These are phyloP conservation scores for Elymnias hypermnestra DNA, from an alignment of 1,140 invertebrate genomes.

Conservation along the genomic window DNA sequence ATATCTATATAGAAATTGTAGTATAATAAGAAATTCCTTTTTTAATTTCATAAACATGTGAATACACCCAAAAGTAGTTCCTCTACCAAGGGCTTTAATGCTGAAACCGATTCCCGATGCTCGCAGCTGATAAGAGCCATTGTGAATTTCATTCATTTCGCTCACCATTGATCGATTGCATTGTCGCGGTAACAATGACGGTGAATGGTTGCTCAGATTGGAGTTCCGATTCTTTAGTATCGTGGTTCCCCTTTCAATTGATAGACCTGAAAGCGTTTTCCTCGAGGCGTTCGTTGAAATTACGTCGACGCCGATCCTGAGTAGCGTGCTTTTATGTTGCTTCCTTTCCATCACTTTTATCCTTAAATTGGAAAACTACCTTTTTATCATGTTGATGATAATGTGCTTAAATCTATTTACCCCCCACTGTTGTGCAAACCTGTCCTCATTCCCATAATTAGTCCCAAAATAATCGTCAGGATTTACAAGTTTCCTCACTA, in stretches of 20 bases:
- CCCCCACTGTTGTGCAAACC: no score
- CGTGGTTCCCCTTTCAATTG: slow-evolving; percentile 6
- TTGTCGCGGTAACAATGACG: slow-evolving; percentile 53
- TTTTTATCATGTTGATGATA: no score
- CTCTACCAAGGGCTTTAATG: slow-evolving; percentile 1
- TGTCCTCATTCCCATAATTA: no score
- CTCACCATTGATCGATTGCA: slow-evolving; percentile 51
- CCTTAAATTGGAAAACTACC: not conserved
- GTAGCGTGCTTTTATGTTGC: not conserved
- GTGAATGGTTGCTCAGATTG: slow-evolving; percentile 54
- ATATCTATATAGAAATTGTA: no score
- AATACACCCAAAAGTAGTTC: not conserved
- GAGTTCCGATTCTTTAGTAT: slow-evolving; percentile 40
- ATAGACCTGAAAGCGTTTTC: slow-evolving; percentile 19
- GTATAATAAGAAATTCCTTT: no score
- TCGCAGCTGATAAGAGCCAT: slow-evolving; percentile 40
- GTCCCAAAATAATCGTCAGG: no score
- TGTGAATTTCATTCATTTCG: slow-evolving; percentile 35
- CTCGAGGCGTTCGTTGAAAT: not conserved
- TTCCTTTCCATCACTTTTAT: not conserved
- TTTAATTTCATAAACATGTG: no score
- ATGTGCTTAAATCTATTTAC: no score
- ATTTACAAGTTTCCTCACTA: no score
- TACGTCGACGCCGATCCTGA: not conserved
- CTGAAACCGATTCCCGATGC: slow-evolving; percentile 12